A percentile compares a stretch with the other conserved stretches of the same genome.
These are phyloP conservation scores for Oreochromis niloticus DNA, from an alignment of 2,113 vertebrate species.

Conservation along the genomic window DNA sequence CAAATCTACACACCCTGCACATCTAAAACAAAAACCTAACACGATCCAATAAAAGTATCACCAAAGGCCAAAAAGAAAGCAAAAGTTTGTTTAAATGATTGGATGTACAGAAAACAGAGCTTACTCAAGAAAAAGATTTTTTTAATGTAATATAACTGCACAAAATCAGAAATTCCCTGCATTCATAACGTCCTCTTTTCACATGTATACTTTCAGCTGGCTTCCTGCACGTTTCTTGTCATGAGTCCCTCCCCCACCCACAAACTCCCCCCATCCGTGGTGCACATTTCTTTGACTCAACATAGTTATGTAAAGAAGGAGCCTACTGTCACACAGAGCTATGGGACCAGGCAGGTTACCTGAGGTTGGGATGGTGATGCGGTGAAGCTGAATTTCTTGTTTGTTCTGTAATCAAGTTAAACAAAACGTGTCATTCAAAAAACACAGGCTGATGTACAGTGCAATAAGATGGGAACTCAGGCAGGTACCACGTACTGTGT, in stretches of 20 bases:
- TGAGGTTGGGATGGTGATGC: slow-evolving; percentile 96
- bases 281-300: background rate
- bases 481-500: too few species aligned
- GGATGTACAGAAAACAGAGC: background rate
- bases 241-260: background rate
- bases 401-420: slow-evolving; percentile 72
- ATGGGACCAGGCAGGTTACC: slow-evolving; percentile 65
- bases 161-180: background rate
- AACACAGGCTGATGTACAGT: background rate
- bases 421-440: background rate
- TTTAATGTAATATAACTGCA: background rate
- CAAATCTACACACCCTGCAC: background rate
- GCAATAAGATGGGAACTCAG: background rate
- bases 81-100: background rate
- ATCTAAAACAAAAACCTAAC: background rate
- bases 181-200: background rate
- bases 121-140: background rate
- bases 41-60: background rate
- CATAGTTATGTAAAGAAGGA: background rate
- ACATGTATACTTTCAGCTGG: background rate
- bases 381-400: slow-evolving; percentile 83
- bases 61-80: background rate
- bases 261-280: background rate
- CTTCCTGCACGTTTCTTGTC: background rate
- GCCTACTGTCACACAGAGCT: background rate